These are phyloP conservation scores for Trypoxylus dichotomus DNA, from an alignment of 1,140 invertebrate species.

Conservation along the genomic window DNA sequence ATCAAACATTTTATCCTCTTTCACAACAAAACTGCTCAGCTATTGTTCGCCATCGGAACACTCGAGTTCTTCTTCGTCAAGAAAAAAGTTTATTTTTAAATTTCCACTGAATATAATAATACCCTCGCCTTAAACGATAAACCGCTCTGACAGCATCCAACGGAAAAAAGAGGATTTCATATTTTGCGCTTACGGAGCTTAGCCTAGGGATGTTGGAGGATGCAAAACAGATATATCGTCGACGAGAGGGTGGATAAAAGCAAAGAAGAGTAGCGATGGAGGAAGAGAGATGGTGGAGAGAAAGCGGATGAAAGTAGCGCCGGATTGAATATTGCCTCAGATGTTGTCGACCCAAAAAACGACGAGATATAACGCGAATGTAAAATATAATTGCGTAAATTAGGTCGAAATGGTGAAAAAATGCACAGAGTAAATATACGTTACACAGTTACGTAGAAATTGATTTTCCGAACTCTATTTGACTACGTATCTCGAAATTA, in stretches of 20 bases:
- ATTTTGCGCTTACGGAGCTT: conserved; percentile 38
- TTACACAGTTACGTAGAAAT: no score
- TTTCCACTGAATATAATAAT: conserved; percentile 21
- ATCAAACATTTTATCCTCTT: no score
- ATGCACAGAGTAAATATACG: no score
- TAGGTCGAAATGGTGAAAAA: neutral
- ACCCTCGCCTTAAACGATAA: conserved; percentile 22
- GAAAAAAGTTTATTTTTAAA: conserved; percentile 16
- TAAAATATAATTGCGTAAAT: conserved; percentile 14
- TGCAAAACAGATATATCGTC: conserved; percentile 38
- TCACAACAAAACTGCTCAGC: neutral
- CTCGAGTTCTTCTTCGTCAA: neutral
- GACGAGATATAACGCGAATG: neutral
- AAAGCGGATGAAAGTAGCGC: conserved; percentile 3
- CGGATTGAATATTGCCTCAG: neutral
- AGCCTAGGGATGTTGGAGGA: conserved; percentile 30
- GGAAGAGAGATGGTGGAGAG: neutral
- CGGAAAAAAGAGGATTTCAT: conserved; percentile 39
- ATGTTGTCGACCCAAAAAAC: neutral
- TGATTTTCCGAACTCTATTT: neutral
- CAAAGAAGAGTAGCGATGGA: neutral
- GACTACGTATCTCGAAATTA: neutral
- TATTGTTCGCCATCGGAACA: neutral
- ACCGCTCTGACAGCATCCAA: conserved; percentile 8
- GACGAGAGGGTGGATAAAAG: conserved; percentile 26